A percentile compares a stretch with the other conserved stretches of the same genome.
These are phyloP conservation scores for Heteronetta atricapilla DNA, from an alignment of 2,113 vertebrate species.

Conservation along the genomic window DNA sequence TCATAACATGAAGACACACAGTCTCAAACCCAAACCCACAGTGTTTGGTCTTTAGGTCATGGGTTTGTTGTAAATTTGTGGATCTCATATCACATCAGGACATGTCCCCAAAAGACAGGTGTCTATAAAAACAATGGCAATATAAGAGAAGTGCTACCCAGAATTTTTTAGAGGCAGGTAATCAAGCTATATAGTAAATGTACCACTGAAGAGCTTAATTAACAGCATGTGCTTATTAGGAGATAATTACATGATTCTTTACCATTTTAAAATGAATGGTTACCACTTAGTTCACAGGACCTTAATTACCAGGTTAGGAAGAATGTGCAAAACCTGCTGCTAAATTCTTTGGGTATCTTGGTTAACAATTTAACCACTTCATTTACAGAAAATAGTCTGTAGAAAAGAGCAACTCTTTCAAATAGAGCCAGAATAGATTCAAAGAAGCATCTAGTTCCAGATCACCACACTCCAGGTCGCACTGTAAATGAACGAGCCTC, in stretches of 20 bases:
- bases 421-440: rapidly evolving
- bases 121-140: background rate
- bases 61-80: background rate
- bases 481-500: rapidly evolving
- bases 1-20: rapidly evolving
- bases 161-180: background rate
- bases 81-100: background rate
- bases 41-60: rapidly evolving
- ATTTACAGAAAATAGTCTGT: background rate
- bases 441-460: background rate
- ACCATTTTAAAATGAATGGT: constrained; percentile 1
- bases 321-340: background rate
- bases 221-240: background rate
- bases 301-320: background rate
- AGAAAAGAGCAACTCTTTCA: background rate
- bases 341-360: background rate
- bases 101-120: background rate
- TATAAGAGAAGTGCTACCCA: background rate
- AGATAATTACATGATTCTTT: constrained; percentile 20
- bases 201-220: constrained; percentile 17
- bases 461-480: rapidly evolving
- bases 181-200: constrained; percentile 29
- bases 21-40: background rate
- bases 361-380: background rate
- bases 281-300: background rate